Base-by-base conservation (phyloP, 2,888 invertebrate species). In the Drosophila prostipennis region DNA sequence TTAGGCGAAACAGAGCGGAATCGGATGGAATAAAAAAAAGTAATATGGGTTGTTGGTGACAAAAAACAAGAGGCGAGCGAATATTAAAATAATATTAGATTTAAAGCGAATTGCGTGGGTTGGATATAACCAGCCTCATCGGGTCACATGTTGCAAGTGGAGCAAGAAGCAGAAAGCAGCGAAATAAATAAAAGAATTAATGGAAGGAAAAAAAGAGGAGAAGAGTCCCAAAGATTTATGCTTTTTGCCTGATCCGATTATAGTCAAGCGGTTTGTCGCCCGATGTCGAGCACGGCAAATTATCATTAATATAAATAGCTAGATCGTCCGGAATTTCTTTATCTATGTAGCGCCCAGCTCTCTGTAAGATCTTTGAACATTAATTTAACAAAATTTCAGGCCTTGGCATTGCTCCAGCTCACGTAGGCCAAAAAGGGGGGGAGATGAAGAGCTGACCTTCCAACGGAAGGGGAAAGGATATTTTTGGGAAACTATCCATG, bases 361-460 rank as follows among this genome's bases (percentile, higher is more conserved):
- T 67, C 14, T 61, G 53, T 61, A 58, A 54, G 45, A 64, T 65
- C 55, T 55, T 57, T 55, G 19, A 54, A 57, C 58, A 51, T 58
- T 72, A 67, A 57, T 45, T 72, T 77, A 65, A 71, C 68, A 68
- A 65, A 59, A 39, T 56, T 48, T 40, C 46, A 80, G 78, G 72
- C 88, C 84, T 84, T 84, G 88, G 84, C 84, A 84, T 82, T 87
- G 80, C 73, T 87, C 86, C 88, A 84, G 83, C 74, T 59, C 86
- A 87, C 86, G 88, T 82, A 80, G 69, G 48, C 78, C 42, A 32
- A 32, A 34, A 45, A 14, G 42, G 29, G n/a, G 36, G 36, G 2
- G 29, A 6, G 11, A 7, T 11, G 40, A 34, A 13, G 26, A 37
- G 34, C 42, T 45, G 65, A 64, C 64, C 65, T 53, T 64, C 46